phyloP scores from a whole-genome alignment of 2,797 vertebrate species.

The Acridotheres tristis region DNA sequence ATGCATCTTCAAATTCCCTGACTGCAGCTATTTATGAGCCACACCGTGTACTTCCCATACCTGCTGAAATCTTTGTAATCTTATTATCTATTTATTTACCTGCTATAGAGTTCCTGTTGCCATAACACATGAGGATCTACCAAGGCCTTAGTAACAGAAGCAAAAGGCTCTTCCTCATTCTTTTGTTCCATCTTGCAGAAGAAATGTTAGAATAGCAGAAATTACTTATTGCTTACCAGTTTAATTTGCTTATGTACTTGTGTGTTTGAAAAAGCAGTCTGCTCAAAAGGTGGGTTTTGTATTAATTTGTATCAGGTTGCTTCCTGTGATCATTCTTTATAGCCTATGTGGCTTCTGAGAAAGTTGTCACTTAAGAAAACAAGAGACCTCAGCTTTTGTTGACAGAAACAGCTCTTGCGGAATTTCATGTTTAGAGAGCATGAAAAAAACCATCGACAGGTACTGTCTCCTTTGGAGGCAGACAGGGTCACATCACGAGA shows the following conservation, averaged over 20 bases:
- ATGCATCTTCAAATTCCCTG: background rate
- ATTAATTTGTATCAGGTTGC: background rate
- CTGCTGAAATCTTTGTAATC: background rate
- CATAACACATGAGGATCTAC: background rate
- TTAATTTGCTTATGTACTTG: background rate
- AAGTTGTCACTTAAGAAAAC: background rate
- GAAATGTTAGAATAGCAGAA: background rate
- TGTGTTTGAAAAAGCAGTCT: background rate
- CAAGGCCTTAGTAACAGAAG: background rate
- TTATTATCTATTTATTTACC: constrained; percentile 16
- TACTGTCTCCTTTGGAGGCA: background rate
- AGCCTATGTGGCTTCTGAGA: background rate
- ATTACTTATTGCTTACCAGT: background rate
- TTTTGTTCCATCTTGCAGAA: background rate
- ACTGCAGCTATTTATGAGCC: background rate
- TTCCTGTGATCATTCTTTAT: background rate
- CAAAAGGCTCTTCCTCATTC: background rate
- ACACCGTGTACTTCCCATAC: background rate
- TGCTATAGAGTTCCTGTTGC: background rate
- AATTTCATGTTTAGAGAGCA: background rate
- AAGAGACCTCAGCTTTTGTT: background rate
- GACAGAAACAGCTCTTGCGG: background rate
- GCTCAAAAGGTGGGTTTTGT: background rate
- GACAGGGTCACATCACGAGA: background rate
- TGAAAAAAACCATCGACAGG: background rate